Evolutionary conservation across 2,888 invertebrate genomes (phyloP), one percentile per base, ranked within the genome.

Genomic region (Ophion ventricosus): DNA sequence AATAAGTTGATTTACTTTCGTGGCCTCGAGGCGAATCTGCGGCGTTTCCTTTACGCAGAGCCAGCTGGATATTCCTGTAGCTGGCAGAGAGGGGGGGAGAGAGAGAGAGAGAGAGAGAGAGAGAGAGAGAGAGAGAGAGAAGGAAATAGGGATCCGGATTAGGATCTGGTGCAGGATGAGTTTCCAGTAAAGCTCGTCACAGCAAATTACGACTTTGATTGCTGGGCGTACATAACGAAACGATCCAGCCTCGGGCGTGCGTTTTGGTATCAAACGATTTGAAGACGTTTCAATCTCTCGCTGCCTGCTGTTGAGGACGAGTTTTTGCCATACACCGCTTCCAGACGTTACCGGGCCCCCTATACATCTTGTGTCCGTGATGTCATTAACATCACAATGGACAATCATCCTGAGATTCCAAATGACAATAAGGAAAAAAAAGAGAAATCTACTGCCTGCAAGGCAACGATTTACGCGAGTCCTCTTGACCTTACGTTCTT

Each of bases 1-100:
- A 86, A 85, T 87, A 88, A 86, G 84, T 87, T 86, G 87, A 89
- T 88, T 88, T 87, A 88, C 86, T 87, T 87, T 85, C 78, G 73
- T 80, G 72, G 87, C 88, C 87, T 59, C 61, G 84, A 80, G 87
- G 87, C 85, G 67, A 69, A 63, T 72, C 63, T 66, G 76, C 66
- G 78, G 67, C 59, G 8, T 80, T 73, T 70, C 67, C 56, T 35
- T 25, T 78, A 59, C 64, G 25, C 57, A 49, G 57, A 56, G 69
- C 73, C 64, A 66, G 49, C 73, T 57, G 80, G 64, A 43, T 78
- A 74, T 82, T 73, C 80, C 82, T 57, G 40, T 56, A 72, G 64
- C n/a, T 25, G 23, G 49, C 64, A 66, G 82, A 76, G 70, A 79
- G 70, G 14, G 29, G 79, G 61, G 20, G 3, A n/a, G 70, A n/a